Conservation (phyloP, 1,140 invertebrate genomes). For the Probaryconus sp. region DNA sequence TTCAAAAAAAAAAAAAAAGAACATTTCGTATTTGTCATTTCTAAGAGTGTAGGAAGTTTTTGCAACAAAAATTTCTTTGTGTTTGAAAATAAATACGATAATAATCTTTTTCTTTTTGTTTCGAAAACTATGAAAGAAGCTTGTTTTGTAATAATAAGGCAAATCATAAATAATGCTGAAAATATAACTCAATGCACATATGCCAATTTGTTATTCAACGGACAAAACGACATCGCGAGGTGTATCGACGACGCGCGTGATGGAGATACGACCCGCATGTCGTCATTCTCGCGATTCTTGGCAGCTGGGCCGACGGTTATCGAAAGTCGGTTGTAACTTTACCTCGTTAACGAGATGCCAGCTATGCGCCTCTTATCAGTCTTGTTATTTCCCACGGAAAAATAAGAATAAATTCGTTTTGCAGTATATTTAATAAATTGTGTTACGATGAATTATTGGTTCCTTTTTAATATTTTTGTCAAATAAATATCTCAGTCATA, state of each 20-base stretch:
- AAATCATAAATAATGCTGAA: slow-evolving; percentile 34
- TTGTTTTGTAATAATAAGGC: slow-evolving; percentile 18
- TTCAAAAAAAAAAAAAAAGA: no score
- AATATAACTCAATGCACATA: slow-evolving; percentile 9
- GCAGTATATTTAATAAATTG: slow-evolving; percentile 38
- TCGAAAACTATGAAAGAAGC: no score
- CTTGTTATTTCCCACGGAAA: slow-evolving; percentile 59
- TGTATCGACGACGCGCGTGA: slow-evolving; percentile 47
- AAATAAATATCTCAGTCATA: no score
- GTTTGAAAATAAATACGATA: no score
- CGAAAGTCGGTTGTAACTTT: slow-evolving; percentile 60
- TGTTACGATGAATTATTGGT: slow-evolving; percentile 48
- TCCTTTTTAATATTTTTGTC: not conserved
- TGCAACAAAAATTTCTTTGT: no score
- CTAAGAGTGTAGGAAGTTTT: no score
- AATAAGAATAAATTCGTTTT: slow-evolving; percentile 36
- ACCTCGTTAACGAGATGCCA: slow-evolving; percentile 60
- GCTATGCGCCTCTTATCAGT: slow-evolving; percentile 42
- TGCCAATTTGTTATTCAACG: slow-evolving; percentile 56
- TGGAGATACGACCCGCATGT: slow-evolving; percentile 71
- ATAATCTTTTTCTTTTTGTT: no score
- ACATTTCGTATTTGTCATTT: no score
- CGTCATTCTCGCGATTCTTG: slow-evolving; percentile 61
- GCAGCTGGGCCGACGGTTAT: slow-evolving; percentile 68
- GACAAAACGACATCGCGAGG: slow-evolving; percentile 34